Evolutionary conservation across 2,888 invertebrate genomes (phyloP), one percentile per base, ranked within the genome.

Genomic region (Argyra leucocephala): DNA sequence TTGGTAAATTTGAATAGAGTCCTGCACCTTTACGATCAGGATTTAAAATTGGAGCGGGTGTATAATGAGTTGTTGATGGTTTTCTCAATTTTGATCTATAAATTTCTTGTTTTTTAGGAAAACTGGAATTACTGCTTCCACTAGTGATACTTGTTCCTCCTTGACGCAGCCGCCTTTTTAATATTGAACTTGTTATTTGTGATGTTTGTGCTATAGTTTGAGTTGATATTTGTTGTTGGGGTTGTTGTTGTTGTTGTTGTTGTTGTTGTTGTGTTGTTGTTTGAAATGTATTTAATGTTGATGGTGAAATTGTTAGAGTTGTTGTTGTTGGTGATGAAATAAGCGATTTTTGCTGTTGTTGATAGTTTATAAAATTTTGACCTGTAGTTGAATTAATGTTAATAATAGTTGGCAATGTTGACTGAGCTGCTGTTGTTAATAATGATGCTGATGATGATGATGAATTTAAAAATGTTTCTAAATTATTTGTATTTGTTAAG

Each of bases 31-130:
- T 87, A 69, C 98, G 84, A 67, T 93, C 89, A 0, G 98, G 98
- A 75, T 94, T 93, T 65, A 98, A 82, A 74, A 98, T 91, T 0
- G 98, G 98, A 31, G 93, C 91, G 18, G 98, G 96, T 0, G 96
- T 97, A 79, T 91, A 98, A 67, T 85, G 84, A 6, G 76, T 77
- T 1, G 77, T 74, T 3, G 80, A 77, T 63, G 83, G 79, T 22
- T 77, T 78, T 7, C 78, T 74, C 66, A 79, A 69, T 69, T 79
- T 79, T 10, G 78, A 79, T 22, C 76, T 76, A 66, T 75, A 79
- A 18, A 77, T 24, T 63, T 70, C 70, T 23, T 69, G 65, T 61
- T 70, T 71, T 9, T 69, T 70, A 6, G 70, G 68, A 22, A 69
- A 63, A 63, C 60, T 67, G 62, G 21, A 62, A 22, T 64, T 63